Conservation (phyloP, 37 sponge, comb jelly and placozoan genomes). For the Tethya wilhelma region DNA sequence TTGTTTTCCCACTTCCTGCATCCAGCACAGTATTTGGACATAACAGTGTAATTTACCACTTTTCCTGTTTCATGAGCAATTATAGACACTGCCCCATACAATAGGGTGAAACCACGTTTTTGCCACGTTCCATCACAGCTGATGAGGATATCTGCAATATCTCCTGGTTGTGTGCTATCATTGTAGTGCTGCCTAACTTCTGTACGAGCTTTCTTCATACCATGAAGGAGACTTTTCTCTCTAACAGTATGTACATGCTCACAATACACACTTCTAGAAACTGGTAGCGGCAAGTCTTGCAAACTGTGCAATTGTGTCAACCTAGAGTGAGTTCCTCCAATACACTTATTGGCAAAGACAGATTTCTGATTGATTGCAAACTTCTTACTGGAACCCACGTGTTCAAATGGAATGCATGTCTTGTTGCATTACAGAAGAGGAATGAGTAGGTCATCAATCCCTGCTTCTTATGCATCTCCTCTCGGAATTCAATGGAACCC, state of each 20-base stretch:
- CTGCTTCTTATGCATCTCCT: background rate
- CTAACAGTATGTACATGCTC: background rate
- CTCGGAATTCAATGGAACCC: background rate
- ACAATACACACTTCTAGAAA: background rate
- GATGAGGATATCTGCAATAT: constrained; percentile 16
- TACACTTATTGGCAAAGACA: constrained; percentile 22
- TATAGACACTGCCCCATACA: constrained; percentile 13
- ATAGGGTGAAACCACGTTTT: constrained; percentile 10
- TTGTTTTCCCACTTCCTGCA: constrained; percentile 8
- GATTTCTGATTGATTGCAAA: constrained; percentile 1
- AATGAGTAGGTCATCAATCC: background rate
- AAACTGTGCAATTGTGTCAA: background rate
- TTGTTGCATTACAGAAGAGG: background rate
- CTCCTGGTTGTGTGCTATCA: background rate
- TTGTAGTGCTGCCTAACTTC: background rate
- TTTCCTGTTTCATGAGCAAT: constrained; percentile 16
- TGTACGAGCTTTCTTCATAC: constrained; percentile 10
- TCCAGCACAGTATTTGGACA: constrained; percentile 11
- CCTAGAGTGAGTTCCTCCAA: background rate
- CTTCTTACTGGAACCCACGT: background rate
- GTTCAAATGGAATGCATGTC: background rate
- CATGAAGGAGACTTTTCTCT: background rate
- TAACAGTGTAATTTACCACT: constrained; percentile 15
- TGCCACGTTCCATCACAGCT: constrained; percentile 36
- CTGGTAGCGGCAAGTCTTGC: constrained; percentile 4